Evolutionary conservation across 30 jellyfish, hydroid and myxozoan species (phyloP).

Genomic region (Hydra vulgaris): DNA sequence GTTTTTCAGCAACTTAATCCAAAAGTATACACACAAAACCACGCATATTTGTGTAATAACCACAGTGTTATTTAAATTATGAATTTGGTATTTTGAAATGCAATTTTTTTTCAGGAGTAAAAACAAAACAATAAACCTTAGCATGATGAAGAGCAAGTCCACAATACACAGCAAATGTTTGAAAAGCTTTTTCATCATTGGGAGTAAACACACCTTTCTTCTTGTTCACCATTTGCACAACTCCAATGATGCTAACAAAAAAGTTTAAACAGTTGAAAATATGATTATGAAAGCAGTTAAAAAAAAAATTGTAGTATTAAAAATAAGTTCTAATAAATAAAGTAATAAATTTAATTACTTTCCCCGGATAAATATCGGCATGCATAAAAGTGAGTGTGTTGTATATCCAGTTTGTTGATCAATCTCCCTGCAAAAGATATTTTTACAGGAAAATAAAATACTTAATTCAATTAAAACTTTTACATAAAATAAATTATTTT

Average conservation of each 20-base stretch:
- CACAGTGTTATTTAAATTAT: too few species aligned
- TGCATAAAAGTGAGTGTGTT: slow-evolving; percentile 83
- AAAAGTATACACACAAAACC: too few species aligned
- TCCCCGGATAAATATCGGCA: slow-evolving; percentile 98
- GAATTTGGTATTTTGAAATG: too few species aligned
- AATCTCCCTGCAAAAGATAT: slow-evolving; percentile 50
- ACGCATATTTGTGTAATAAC: too few species aligned
- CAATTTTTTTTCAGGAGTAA: background rate
- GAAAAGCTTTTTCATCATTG: slow-evolving; percentile 97
- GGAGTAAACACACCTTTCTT: slow-evolving; percentile 81
- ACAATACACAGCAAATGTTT: slow-evolving; percentile 95
- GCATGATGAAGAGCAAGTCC: slow-evolving; percentile 99
- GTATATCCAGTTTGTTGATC: slow-evolving; percentile 95
- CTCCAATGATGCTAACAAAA: slow-evolving; percentile 69
- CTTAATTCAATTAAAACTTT: background rate
- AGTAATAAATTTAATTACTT: slow-evolving; percentile 31
- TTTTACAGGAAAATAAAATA: background rate
- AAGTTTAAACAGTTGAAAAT: background rate
- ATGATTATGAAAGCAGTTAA: background rate
- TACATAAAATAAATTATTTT: background rate
- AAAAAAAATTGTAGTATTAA: too few species aligned
- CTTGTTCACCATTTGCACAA: slow-evolving; percentile 97
- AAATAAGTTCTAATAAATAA: background rate
- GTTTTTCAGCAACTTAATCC: too few species aligned
- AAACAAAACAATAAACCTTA: slow-evolving; percentile 37